Evolutionary conservation across 2,113 vertebrate species (phyloP), one percentile per base, ranked within the genome.

Genomic region (Eudyptes chrysolophus): DNA sequence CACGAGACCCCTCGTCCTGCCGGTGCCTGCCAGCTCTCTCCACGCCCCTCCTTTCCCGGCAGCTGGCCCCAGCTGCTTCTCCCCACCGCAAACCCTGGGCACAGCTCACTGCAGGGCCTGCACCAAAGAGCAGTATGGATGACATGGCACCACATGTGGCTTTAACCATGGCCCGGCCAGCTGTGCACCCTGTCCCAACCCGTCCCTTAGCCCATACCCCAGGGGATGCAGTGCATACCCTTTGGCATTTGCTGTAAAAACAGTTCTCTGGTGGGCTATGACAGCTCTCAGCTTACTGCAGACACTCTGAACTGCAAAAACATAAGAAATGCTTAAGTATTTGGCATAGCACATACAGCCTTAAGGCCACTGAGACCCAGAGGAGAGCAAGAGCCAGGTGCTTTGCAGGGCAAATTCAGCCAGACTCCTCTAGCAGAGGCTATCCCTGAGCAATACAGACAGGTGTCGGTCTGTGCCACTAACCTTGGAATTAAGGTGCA

Each of bases 111-210:
- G 61, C 38, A 68, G 76, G 14, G 14, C 24, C 30, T 68, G 51
- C 24, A 49, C 22, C 62, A n/a, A 11, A 13, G 26, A 42, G 54
- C 22, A 3, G 8, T 2, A 4, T 14, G 46, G 71, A 6, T 54
- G 18, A 18, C 7, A 32, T 3, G 7, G 17, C 2, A 3, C 22
- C 1, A 0, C 13, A 1, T 48, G 38, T 70, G 34, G 20, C 61
- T 85, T 8, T 36, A 34, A 40, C 20, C 24, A 11, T 16, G 29
- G 26, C 30, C 48, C 2, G 7, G 13, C 36, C 4, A 1, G 6
- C 54, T 48, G 20, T 32, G 29, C 29, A 72, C 40, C 51, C 40
- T 62, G 36, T n/a, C 52, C n/a, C 27, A 20, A 15, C 6, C 16
- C 1, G 0, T 42, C 40, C 60, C 36, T 55, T 18, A 49, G 16